Base-by-base conservation (phyloP, 2,888 invertebrate species). In the Biston betularia region DNA sequence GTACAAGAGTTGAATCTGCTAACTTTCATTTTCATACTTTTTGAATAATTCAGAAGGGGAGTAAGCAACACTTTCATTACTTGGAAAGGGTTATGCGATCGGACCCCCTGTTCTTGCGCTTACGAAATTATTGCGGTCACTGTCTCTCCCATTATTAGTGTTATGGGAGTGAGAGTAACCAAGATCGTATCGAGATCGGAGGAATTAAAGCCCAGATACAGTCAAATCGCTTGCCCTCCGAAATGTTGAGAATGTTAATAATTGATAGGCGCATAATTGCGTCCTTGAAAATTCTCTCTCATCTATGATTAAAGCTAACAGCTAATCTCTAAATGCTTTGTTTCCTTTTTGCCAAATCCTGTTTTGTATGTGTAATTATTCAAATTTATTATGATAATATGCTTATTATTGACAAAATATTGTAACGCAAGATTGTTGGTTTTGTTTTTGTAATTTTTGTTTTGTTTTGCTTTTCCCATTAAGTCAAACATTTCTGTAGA, bases 181-280 rank as follows among this genome's bases (percentile, higher is more conserved):
- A 14, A 38, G 35, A n/a, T 1, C 9, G n/a, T 24, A 8, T 38
- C 52, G 14, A 52, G n/a, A 9, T 11, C 4, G 34, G 12, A 7
- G 34, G 34, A 35, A 50, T 34, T 14, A 6, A 9, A 15, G 14
- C n/a, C 14, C 49, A 14, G 80, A 81, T 80, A 81, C 67, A 71
- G 65, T 57, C 70, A 80, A 82, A 80, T 77, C 77, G 71, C 69
- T 82, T 78, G 80, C 84, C 84, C 83, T 79, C 79, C 77, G 78
- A 81, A 79, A 78, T 78, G 81, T 74, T 68, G 75, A 75, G 72
- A 79, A 74, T 75, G 75, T 78, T 81, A 86, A 89, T 88, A 84
- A 75, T 84, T 86, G 85, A 87, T 84, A 78, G 78, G 72, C 68
- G 68, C 72, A 79, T 84, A 85, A 87, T 88, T 86, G 82, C 80